Conservation (phyloP, 2,888 invertebrate species). For the Pollenia angustigena region DNA sequence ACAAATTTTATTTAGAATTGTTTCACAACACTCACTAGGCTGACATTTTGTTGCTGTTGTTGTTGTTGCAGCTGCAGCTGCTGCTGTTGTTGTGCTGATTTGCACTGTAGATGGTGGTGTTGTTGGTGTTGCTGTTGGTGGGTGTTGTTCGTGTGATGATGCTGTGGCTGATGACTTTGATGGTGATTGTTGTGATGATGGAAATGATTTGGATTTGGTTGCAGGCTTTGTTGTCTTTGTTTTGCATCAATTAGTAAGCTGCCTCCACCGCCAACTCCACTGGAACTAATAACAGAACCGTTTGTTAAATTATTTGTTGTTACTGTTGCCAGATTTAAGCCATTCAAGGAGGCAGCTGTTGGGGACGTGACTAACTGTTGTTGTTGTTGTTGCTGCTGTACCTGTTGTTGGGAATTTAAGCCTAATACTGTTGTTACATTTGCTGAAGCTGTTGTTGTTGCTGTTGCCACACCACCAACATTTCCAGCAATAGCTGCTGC, state of each 20-base stretch:
- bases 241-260: conserved; percentile 49
- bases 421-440: conserved; percentile 67
- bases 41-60: conserved; percentile 76
- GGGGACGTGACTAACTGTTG: conserved; percentile 62
- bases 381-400: conserved; percentile 59
- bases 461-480: conserved; percentile 53
- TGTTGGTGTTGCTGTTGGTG: conserved; percentile 74
- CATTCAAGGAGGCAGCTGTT: conserved; percentile 52
- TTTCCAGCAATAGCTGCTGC: conserved; percentile 54
- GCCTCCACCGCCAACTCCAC: conserved; percentile 11
- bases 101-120: conserved; percentile 72
- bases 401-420: conserved; percentile 59
- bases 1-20: conserved; percentile 30
- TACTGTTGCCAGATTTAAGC: conserved; percentile 62
- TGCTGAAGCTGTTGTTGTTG: conserved; percentile 51
- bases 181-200: conserved; percentile 77
- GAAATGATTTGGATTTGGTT: conserved; percentile 78
- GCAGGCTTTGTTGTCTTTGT: conserved; percentile 72
- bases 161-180: conserved; percentile 76
- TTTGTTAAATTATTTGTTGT: conserved; percentile 62
- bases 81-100: conserved; percentile 35
- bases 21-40: conserved; percentile 82
- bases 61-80: conserved; percentile 64
- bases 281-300: conserved; percentile 35
- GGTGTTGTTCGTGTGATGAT: conserved; percentile 75